Percentiles rank a stretch among this genome's conserved stretches.
Conservation (phyloP, 2,888 invertebrate genomes). For the Euzophera pinguis region DNA sequence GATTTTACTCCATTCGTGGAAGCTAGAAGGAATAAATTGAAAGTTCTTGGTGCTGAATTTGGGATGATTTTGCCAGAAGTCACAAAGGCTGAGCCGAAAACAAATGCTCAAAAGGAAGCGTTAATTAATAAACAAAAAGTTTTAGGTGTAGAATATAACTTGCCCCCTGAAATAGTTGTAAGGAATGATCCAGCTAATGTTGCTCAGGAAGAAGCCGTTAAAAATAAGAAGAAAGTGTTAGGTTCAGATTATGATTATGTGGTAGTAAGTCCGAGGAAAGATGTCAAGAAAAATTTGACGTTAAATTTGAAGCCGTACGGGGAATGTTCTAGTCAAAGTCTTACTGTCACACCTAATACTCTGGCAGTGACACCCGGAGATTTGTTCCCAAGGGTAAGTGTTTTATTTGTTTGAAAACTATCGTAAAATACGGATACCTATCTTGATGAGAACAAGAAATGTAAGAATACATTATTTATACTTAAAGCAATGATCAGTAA, state of each 20-base stretch:
- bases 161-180: conserved; percentile 38
- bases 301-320: conserved; percentile 64
- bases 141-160: conserved; percentile 80
- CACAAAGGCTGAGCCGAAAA: conserved; percentile 39
- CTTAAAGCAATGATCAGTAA: no score
- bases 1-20: conserved; percentile 45
- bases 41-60: conserved; percentile 55
- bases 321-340: conserved; percentile 30
- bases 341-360: conserved; percentile 43
- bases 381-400: conserved; percentile 57
- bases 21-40: conserved; percentile 58
- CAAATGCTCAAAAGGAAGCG: conserved; percentile 79
- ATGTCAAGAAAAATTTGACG: conserved; percentile 42
- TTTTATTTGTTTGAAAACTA: no score
- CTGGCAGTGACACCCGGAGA: conserved; percentile 63
- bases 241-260: conserved; percentile 11
- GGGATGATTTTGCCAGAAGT: conserved; percentile 27
- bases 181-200: conserved; percentile 50
- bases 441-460: no score
- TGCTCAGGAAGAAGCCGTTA: conserved; percentile 61
- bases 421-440: no score
- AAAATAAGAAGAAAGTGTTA: conserved; percentile 18
- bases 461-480: no score
- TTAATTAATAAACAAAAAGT: conserved; percentile 81
- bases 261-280: conserved; percentile 4